Evolutionary conservation across 2,113 vertebrate species (phyloP).

Genomic region (Prochilodus magdalenae): DNA sequence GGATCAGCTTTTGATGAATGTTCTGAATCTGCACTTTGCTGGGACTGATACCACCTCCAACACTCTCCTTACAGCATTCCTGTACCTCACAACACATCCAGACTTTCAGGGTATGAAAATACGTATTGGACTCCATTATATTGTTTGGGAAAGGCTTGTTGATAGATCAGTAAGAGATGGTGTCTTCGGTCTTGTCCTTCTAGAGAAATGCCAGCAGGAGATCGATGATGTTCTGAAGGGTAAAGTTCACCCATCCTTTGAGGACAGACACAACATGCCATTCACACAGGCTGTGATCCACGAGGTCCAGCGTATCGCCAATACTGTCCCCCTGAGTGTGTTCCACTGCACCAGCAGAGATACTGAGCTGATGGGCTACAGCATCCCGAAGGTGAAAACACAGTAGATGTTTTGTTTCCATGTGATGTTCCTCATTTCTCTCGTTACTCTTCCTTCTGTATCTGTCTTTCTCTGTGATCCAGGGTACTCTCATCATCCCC

Average conservation of each 20-base stretch:
- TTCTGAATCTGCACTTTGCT: slow-evolving; percentile 50
- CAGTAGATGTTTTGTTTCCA: neutral
- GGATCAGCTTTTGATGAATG: slow-evolving; percentile 30
- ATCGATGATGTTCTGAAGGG: slow-evolving; percentile 57
- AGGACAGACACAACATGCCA: slow-evolving; percentile 64
- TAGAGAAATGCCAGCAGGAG: slow-evolving; percentile 59
- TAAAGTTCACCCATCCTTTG: slow-evolving; percentile 44
- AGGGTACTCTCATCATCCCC: slow-evolving; percentile 73
- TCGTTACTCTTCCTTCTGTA: neutral
- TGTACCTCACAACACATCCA: slow-evolving; percentile 57
- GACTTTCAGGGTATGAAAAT: slow-evolving; percentile 46
- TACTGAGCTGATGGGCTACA: slow-evolving; percentile 62
- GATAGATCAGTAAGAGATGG: too few species aligned
- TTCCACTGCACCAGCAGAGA: slow-evolving; percentile 60
- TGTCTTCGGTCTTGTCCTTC: slow-evolving; percentile 62
- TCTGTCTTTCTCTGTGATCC: neutral
- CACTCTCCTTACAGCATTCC: slow-evolving; percentile 56
- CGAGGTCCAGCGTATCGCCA: slow-evolving; percentile 60
- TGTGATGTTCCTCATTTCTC: neutral
- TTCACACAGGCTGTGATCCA: slow-evolving; percentile 64
- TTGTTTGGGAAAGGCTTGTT: neutral
- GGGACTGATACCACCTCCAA: slow-evolving; percentile 65
- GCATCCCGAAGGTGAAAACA: slow-evolving; percentile 64
- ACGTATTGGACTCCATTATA: neutral
- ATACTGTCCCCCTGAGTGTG: slow-evolving; percentile 59